phyloP scores from a whole-genome alignment of 2,888 invertebrate species.

The Pecten maximus region DNA sequence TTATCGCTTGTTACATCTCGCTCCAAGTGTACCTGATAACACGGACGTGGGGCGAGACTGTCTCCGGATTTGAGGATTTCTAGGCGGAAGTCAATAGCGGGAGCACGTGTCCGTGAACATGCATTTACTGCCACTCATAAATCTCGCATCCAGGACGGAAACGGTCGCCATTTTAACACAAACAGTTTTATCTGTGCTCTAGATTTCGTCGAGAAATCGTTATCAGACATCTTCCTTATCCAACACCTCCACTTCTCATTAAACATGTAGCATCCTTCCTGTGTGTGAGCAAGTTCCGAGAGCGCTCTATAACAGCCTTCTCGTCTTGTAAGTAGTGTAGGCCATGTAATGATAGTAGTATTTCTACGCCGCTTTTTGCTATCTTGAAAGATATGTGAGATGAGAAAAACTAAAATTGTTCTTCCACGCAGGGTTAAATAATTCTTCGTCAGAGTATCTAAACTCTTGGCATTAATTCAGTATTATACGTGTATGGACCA shows the following conservation, averaged over 20 bases:
- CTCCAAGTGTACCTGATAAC: background rate
- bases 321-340: background rate
- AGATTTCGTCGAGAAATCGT: background rate
- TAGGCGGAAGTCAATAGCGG: background rate
- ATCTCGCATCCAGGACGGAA: background rate
- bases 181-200: background rate
- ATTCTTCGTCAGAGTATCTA: too few species aligned
- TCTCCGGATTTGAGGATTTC: background rate
- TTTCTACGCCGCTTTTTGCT: background rate
- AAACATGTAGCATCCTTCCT: background rate
- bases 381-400: too few species aligned
- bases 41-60: background rate
- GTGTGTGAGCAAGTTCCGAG: background rate
- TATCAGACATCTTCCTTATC: background rate
- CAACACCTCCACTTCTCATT: background rate
- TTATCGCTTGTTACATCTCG: background rate
- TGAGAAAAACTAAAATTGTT: too few species aligned
- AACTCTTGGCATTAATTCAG: too few species aligned
- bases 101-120: conserved; percentile 21
- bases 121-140: conserved; percentile 1
- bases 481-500: too few species aligned
- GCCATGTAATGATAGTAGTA: background rate
- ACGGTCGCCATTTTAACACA: background rate
- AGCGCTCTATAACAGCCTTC: background rate
- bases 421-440: too few species aligned